Evolutionary conservation across 2,797 vertebrate genomes (phyloP).

Genomic region (Mormyrops boulengeri): DNA sequence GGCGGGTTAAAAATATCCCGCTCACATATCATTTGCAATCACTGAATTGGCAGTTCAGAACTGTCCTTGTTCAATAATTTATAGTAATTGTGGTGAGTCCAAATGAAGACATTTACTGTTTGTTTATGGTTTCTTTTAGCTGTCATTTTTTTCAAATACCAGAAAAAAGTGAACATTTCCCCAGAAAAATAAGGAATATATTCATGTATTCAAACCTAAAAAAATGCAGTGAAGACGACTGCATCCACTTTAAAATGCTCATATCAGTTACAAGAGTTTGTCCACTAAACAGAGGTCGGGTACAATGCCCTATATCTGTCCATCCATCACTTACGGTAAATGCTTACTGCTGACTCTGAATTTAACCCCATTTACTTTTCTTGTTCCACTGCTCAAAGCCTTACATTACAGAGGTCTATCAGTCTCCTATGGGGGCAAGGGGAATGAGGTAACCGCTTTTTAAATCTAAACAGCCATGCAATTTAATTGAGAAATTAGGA

Average conservation of each 20-base stretch:
- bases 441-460: neutral
- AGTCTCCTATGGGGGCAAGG: neutral
- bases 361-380: neutral
- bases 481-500: slow-evolving; percentile 7
- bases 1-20: neutral
- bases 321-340: neutral
- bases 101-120: neutral
- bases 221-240: neutral
- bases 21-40: neutral
- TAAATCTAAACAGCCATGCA: neutral
- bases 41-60: neutral
- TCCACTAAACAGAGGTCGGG: neutral
- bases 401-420: neutral
- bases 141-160: neutral
- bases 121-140: neutral
- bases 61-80: neutral
- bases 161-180: neutral
- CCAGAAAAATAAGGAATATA: neutral
- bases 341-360: neutral
- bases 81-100: neutral
- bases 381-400: neutral
- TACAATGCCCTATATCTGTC: neutral
- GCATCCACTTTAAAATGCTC: neutral
- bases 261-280: neutral
- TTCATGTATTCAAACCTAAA: neutral